Base-by-base conservation (phyloP, 92 coral and sea anemone species). In the Diadumene lineata region DNA sequence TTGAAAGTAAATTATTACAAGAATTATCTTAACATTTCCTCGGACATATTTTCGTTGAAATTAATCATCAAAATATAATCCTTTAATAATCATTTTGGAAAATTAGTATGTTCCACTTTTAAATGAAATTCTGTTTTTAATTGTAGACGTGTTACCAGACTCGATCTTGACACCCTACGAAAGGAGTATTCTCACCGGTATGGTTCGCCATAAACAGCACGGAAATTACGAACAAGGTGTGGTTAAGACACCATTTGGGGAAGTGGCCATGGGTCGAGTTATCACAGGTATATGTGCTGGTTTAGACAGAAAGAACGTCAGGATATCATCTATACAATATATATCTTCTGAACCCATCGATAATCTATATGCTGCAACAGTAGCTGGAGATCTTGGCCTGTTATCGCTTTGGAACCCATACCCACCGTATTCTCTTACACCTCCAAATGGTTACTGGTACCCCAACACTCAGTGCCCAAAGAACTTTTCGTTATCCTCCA, bases 201-300 rank as follows among this genome's bases (percentile, higher is more conserved):
- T 70, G 86, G 69, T 78, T 16, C 7, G 34, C 38, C 69, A 85
- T 44, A 61, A 44, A 22, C 63, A 68, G 33, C 7, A 25, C 10
- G 66, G 67, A 19, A 22, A 1, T 32, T 34, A 27, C 13, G 84
- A 82, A 19, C 31, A 44, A 64, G 91, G 94, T 50, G 94, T 89
- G 48, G 94, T 86, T 32, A 23, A 72, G 9, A 82, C 91, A n/a
- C 75, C 73, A 11, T 76, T 58, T 25, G 84, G 79, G 10, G 67
- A 86, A 11, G 60, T 89, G 30, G 91, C 91, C 13, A 83, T 89
- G 84, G 94, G 94, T 50, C 86, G 50, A 48, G 91, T 89, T 79
- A 43, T 86, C 43, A 60, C 84, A 2, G 94, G 94, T n/a, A 79
- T 89, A 50, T 80, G 88, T 33, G 94, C 94, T 13, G 94, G 94